Conservation (phyloP, 2,888 invertebrate species). For the Ennomos quercinarius region DNA sequence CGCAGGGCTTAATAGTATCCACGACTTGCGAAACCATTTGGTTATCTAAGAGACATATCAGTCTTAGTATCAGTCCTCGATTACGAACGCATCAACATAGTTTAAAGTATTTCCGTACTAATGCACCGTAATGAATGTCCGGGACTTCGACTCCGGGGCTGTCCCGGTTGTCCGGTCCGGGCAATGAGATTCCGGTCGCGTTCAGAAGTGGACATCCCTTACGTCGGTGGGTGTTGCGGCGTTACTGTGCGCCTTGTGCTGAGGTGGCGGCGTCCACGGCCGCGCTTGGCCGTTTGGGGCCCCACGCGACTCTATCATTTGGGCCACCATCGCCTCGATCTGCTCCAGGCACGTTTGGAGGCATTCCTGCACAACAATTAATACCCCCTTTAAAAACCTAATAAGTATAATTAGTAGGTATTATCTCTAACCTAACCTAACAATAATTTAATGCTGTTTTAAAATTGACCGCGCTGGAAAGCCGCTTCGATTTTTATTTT, state of each 20-base stretch:
- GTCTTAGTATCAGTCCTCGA: slow-evolving; percentile 83
- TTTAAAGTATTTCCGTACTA: slow-evolving; percentile 83
- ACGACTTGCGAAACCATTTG: slow-evolving; percentile 68
- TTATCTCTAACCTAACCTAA: no score
- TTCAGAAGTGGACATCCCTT: slow-evolving; percentile 91
- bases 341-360: slow-evolving; percentile 91
- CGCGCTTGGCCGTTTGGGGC: slow-evolving; percentile 78
- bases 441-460: no score
- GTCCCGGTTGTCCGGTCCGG: slow-evolving; percentile 7
- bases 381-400: not conserved
- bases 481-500: no score
- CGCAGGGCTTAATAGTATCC: slow-evolving; percentile 66
- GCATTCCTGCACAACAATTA: slow-evolving; percentile 88
- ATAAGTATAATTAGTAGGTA: not conserved
- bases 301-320: slow-evolving; percentile 77
- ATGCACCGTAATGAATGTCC: slow-evolving; percentile 72
- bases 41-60: slow-evolving; percentile 80
- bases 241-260: slow-evolving; percentile 88
- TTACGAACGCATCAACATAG: slow-evolving; percentile 78
- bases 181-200: slow-evolving; percentile 40
- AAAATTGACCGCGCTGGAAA: no score
- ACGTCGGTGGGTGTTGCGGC: slow-evolving; percentile 95
- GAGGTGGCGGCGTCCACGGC: slow-evolving; percentile 78
- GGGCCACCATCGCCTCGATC: slow-evolving; percentile 91
- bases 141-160: slow-evolving; percentile 36